phyloP scores from a whole-genome alignment of 2,888 invertebrate genomes.

The Tholera decimalis region DNA sequence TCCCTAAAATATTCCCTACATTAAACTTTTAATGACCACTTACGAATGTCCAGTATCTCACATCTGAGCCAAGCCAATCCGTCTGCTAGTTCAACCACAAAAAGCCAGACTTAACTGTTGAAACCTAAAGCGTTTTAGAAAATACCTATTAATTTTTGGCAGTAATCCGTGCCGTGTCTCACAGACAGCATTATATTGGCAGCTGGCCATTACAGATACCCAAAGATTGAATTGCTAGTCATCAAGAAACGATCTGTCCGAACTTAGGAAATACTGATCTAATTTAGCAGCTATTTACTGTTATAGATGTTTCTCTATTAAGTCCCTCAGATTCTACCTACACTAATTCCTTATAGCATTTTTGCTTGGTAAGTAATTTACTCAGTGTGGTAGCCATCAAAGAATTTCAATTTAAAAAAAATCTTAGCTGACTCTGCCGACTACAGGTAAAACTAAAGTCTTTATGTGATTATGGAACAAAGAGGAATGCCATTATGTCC shows the following conservation, averaged over 20 bases:
- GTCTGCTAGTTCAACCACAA: neutral
- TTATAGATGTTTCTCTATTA: slow-evolving; percentile 23
- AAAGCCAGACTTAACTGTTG: neutral
- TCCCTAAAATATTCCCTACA: no score
- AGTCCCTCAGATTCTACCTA: slow-evolving; percentile 9
- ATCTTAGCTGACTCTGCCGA: no score
- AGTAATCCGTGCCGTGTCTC: slow-evolving; percentile 26
- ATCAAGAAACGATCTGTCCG: slow-evolving; percentile 49
- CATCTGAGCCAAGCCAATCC: no score
- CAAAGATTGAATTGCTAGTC: slow-evolving; percentile 52
- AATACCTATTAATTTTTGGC: slow-evolving; percentile 22
- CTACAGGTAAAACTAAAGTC: no score
- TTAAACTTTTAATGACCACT: neutral
- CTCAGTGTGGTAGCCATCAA: no score
- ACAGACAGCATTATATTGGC: slow-evolving; percentile 47
- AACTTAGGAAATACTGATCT: slow-evolving; percentile 39
- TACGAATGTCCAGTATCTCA: neutral
- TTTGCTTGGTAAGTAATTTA: neutral
- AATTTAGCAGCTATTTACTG: slow-evolving; percentile 35
- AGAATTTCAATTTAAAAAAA: no score
- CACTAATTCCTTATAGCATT: neutral
- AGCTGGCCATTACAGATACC: slow-evolving; percentile 52
- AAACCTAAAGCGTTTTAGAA: slow-evolving; percentile 5
- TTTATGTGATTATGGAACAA: no score
- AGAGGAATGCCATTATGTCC: no score